These are phyloP conservation scores for Pteronotus mesoamericanus DNA, from an alignment of 2,797 vertebrate genomes.

Conservation along the genomic window DNA sequence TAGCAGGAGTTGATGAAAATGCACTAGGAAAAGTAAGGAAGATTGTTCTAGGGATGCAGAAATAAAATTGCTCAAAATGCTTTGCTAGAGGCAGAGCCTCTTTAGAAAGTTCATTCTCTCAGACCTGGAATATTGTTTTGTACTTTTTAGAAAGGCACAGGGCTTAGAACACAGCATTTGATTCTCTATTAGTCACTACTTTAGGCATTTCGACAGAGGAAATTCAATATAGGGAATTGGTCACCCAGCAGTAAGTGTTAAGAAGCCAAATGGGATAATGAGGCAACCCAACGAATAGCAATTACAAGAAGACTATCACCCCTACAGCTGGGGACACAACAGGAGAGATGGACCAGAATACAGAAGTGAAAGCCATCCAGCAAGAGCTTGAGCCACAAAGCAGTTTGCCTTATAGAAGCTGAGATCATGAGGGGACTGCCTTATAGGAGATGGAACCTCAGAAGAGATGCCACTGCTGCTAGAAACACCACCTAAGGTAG, in stretches of 20 bases:
- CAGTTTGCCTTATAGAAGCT: not conserved
- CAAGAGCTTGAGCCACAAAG: not conserved
- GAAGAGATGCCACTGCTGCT: not conserved
- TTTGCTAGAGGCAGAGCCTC: not conserved
- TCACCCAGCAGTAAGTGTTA: not conserved
- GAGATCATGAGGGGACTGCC: not conserved
- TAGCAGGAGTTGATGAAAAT: not conserved
- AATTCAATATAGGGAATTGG: not conserved
- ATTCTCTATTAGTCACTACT: not conserved
- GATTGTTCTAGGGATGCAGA: not conserved
- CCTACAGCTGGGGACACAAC: not conserved
- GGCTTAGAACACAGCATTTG: not conserved
- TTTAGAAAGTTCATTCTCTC: not conserved
- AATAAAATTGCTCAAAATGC: not conserved
- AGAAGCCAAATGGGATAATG: not conserved
- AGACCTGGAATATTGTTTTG: not conserved
- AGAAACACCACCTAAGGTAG: not conserved
- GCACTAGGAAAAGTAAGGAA: not conserved
- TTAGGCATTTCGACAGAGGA: not conserved
- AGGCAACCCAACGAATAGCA: not conserved
- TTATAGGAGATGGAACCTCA: not conserved
- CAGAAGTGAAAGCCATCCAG: not conserved
- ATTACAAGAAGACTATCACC: not conserved
- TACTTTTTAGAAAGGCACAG: not conserved
- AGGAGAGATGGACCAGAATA: not conserved